These are phyloP conservation scores for Cantharis flavilabris DNA, from an alignment of 2,888 invertebrate genomes.

Conservation along the genomic window DNA sequence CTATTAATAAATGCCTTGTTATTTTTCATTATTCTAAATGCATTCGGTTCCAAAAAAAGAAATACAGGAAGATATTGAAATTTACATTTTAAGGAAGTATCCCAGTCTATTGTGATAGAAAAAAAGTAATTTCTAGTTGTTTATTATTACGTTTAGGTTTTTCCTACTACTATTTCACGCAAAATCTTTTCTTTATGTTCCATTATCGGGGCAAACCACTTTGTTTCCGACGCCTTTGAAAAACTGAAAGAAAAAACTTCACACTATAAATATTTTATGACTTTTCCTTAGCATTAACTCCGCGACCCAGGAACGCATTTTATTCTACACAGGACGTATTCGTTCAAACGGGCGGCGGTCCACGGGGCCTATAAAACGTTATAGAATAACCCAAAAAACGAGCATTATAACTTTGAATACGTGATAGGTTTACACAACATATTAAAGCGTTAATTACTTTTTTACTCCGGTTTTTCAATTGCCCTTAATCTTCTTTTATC, in stretches of 20 bases:
- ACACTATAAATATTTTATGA: slow-evolving; percentile 30
- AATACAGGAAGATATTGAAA: background rate
- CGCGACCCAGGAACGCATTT: slow-evolving; percentile 19
- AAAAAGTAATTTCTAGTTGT: slow-evolving; percentile 11
- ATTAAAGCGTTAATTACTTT: background rate
- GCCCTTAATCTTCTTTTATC: background rate
- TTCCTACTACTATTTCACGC: slow-evolving; percentile 7
- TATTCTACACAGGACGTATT: slow-evolving; percentile 26
- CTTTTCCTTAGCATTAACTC: slow-evolving; percentile 27
- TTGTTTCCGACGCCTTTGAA: slow-evolving; percentile 16
- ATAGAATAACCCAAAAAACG: slow-evolving; percentile 28
- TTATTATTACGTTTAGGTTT: slow-evolving; percentile 14
- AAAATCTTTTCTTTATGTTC: slow-evolving; percentile 19
- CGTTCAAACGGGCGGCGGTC: slow-evolving; percentile 21
- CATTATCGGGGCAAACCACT: slow-evolving; percentile 22
- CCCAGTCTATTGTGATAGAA: background rate
- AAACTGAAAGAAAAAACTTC: slow-evolving; percentile 24
- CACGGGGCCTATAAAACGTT: slow-evolving; percentile 23
- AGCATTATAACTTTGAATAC: slow-evolving; percentile 28
- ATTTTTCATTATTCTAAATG: slow-evolving; percentile 4
- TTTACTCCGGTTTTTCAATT: background rate
- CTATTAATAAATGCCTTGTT: slow-evolving; percentile 15
- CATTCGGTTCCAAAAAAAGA: background rate
- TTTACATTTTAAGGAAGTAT: background rate
- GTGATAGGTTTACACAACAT: slow-evolving; percentile 22